These are phyloP conservation scores for Chymomyza fuscimana DNA, from an alignment of 2,888 invertebrate species.

Conservation along the genomic window DNA sequence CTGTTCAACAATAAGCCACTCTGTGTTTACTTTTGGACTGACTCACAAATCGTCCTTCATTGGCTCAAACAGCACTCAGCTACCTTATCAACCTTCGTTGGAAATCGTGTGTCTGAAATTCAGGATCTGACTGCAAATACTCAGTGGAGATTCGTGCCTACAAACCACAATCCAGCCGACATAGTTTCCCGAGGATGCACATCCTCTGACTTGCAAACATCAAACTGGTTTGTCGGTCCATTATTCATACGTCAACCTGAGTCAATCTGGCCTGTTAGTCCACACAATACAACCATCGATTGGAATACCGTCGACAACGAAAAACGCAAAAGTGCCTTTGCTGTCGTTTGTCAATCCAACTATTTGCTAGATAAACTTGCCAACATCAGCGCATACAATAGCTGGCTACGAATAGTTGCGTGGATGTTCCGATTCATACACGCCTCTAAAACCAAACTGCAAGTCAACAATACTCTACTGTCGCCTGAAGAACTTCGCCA, in stretches of 20 bases:
- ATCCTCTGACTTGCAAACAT: constrained; percentile 10
- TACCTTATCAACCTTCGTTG: constrained; percentile 35
- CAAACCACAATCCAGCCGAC: constrained; percentile 33
- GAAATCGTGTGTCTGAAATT: constrained; percentile 37
- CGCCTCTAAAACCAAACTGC: no score
- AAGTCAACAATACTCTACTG: no score
- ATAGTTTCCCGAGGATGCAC: constrained; percentile 30
- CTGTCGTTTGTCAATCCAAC: not conserved
- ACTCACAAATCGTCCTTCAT: constrained; percentile 40
- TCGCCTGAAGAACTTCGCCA: not conserved
- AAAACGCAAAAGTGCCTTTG: constrained; percentile 16
- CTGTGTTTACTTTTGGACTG: constrained; percentile 27
- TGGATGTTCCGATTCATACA: no score
- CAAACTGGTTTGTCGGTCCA: constrained; percentile 19
- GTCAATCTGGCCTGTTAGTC: constrained; percentile 49
- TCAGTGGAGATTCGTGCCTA: constrained; percentile 36
- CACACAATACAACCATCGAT: not conserved
- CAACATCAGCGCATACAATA: no score
- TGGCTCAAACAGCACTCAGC: constrained; percentile 40
- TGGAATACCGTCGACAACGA: constrained; percentile 25
- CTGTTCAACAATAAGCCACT: not conserved
- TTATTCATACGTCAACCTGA: constrained; percentile 12
- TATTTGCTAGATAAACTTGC: no score
- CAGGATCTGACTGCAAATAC: constrained; percentile 23
- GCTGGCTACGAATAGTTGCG: no score